Evolutionary conservation across 1,140 invertebrate genomes (phyloP).

Genomic region (Zaprionus kolodkinae): DNA sequence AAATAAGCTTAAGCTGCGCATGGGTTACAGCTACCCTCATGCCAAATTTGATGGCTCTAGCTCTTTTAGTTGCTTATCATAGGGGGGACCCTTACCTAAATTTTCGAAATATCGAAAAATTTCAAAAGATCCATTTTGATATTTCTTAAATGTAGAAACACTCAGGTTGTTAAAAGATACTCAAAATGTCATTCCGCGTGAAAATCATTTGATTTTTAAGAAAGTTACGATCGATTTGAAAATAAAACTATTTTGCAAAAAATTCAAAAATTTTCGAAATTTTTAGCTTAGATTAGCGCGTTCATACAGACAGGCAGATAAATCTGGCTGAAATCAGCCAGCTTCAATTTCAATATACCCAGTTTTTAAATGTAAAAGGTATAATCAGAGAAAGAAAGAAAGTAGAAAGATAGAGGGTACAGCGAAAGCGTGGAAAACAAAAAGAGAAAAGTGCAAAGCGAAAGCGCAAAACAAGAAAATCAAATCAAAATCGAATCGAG

Average conservation of each 20-base stretch:
- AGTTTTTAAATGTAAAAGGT: background rate
- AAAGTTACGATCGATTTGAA: no score
- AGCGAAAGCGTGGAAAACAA: constrained; percentile 36
- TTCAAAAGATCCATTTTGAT: no score
- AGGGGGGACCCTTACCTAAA: no score
- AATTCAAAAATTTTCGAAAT: no score
- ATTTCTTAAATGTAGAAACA: no score
- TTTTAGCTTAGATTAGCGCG: background rate
- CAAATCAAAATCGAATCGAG: constrained; percentile 62
- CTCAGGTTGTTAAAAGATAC: no score
- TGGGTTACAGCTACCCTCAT: background rate
- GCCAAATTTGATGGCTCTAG: background rate
- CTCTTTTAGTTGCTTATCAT: background rate
- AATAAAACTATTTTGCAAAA: no score
- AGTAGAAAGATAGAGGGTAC: background rate
- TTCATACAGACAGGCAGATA: background rate
- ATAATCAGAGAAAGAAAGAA: background rate
- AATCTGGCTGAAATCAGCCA: background rate
- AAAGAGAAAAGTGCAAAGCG: constrained; percentile 20
- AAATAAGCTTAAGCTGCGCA: background rate
- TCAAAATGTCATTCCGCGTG: no score
- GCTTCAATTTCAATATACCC: background rate
- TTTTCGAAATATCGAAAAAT: no score
- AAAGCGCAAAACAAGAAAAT: constrained; percentile 34
- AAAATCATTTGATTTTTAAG: no score